These are phyloP conservation scores for Odocoileus virginianus DNA, from an alignment of 2,113 vertebrate species.

Conservation along the genomic window DNA sequence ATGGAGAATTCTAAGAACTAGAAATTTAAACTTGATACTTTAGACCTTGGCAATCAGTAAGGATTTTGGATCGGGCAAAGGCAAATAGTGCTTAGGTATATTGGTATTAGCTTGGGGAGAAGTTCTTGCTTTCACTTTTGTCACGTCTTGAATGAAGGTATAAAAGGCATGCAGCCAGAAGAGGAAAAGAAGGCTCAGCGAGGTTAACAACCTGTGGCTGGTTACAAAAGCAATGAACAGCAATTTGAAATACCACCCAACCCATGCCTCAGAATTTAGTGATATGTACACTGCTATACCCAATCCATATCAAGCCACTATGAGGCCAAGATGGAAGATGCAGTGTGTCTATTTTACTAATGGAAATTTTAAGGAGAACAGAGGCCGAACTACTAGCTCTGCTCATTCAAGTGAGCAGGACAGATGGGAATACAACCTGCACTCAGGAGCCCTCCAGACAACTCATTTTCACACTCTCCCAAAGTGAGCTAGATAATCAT, in stretches of 20 bases:
- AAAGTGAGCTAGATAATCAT: neutral
- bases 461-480: neutral
- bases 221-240: neutral
- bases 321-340: neutral
- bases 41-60: neutral
- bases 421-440: neutral
- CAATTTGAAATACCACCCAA: neutral
- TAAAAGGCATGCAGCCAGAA: neutral
- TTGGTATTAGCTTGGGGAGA: neutral
- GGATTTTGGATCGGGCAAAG: neutral
- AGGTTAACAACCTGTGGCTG: neutral
- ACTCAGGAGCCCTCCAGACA: fast-evolving
- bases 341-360: neutral
- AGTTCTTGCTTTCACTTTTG: neutral
- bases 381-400: neutral
- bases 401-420: neutral
- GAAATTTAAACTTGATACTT: neutral
- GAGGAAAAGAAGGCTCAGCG: neutral
- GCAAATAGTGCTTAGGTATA: neutral
- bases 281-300: fast-evolving
- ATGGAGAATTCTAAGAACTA: neutral
- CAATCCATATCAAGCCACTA: neutral
- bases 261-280: neutral
- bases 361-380: neutral
- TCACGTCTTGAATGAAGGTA: neutral